phyloP scores from a whole-genome alignment of 2,113 vertebrate species.

The Macrotis lagotis region DNA sequence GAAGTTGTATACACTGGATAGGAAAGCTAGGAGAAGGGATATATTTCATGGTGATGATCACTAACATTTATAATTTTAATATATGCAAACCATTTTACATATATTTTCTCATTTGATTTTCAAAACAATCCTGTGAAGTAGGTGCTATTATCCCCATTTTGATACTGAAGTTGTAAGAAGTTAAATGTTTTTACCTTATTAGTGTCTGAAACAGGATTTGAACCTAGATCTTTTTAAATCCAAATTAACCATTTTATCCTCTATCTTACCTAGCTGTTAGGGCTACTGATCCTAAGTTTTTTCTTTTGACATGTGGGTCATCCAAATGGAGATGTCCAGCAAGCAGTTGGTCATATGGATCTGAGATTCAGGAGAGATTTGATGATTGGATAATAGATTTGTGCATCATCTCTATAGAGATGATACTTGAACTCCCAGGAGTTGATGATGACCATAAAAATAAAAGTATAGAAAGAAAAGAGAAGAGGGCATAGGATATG shows the following conservation, averaged over 20 bases:
- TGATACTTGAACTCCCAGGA: neutral
- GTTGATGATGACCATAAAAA: neutral
- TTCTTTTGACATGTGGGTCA: no score
- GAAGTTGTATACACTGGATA: neutral
- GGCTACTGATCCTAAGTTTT: no score
- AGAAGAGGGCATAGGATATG: neutral
- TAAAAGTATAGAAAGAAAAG: neutral
- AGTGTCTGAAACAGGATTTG: no score
- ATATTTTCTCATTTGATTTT: neutral
- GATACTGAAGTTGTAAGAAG: neutral
- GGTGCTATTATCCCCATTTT: neutral
- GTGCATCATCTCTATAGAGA: neutral
- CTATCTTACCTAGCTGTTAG: no score
- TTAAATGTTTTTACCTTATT: neutral
- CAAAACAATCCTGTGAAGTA: neutral
- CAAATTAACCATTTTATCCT: no score
- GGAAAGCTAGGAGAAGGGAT: neutral
- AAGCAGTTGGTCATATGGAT: neutral
- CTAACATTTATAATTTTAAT: neutral
- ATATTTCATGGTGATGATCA: neutral
- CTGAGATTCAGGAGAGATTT: neutral
- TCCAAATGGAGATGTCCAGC: no score
- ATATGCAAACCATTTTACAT: neutral
- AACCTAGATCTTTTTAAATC: no score
- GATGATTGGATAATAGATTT: neutral